Base-by-base conservation (phyloP, 2,888 invertebrate species). In the Noctuana brunneofusca region DNA sequence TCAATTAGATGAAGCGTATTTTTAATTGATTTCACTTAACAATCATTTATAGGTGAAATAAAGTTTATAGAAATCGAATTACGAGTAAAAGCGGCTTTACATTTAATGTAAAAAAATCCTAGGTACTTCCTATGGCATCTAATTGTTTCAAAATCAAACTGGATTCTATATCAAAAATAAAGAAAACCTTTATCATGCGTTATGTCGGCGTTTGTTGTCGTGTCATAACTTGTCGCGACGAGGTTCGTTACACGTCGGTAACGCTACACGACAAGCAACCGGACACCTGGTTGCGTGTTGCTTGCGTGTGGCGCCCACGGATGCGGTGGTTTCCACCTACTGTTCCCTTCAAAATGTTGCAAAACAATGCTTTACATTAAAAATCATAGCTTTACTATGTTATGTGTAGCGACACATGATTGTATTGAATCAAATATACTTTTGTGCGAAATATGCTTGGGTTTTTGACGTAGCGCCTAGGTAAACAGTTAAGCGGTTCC, bases 141-240 rank as follows among this genome's bases (percentile, higher is more conserved):
- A 14, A 14, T n/a, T 38, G 14, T 14, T 38, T 38, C 38, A 3
- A 14, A 38, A 14, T 38, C 38, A n/a, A 38, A 41, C 58, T 52
- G 66, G 66, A 68, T 66, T 72, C 71, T 58, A 67, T 79, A 74
- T 78, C 78, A 78, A 78, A 80, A 84, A 77, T 78, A 80, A 83
- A 81, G 73, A 73, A 76, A 79, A 72, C 65, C 69, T 76, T 76
- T 79, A 79, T 78, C 73, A 73, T 67, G 72, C 71, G 66, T 71
- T 75, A 77, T 80, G 80, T 79, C 79, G 81, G 81, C 82, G 77
- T 83, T 83, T 84, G 84, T 82, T 83, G 81, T 83, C 83, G 76
- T 86, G 89, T 88, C 86, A 86, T 84, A 86, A 87, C 82, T 83
- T 80, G 87, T 84, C 81, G 75, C 70, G 72, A 73, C 76, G 79